These are phyloP conservation scores for Ptilodon capucinus DNA, from an alignment of 2,888 invertebrate genomes.

Conservation along the genomic window DNA sequence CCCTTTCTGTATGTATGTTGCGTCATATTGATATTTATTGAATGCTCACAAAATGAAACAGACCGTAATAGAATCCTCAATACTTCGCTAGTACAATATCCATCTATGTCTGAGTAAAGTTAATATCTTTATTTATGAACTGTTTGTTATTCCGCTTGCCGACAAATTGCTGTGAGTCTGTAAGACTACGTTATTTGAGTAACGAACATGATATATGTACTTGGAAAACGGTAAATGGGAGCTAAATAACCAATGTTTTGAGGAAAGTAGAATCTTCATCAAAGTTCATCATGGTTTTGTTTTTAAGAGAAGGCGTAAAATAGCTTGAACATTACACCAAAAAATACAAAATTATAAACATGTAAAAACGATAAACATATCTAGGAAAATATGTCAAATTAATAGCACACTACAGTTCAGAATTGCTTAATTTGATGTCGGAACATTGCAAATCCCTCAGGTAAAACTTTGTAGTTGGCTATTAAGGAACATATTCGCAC, in stretches of 20 bases:
- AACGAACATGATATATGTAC: slow-evolving; percentile 2
- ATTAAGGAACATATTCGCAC: background rate
- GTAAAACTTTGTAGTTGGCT: background rate
- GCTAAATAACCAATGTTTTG: background rate
- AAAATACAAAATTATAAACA: too few relatives aligned
- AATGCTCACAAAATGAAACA: too few relatives aligned
- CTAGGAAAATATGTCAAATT: background rate
- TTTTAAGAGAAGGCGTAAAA: too few relatives aligned
- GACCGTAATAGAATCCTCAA: background rate
- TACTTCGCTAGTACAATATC: background rate
- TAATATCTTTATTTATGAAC: background rate
- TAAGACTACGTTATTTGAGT: slow-evolving; percentile 4
- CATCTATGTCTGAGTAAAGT: background rate
- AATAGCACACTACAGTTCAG: background rate
- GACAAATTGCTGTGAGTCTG: slow-evolving; percentile 2
- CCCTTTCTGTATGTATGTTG: too few relatives aligned
- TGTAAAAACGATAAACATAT: background rate
- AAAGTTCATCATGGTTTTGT: too few relatives aligned
- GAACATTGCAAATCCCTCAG: background rate
- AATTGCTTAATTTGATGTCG: background rate
- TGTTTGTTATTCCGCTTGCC: slow-evolving; percentile 1
- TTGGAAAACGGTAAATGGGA: background rate
- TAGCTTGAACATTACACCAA: too few relatives aligned
- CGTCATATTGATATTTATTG: too few relatives aligned
- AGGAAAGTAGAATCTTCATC: too few relatives aligned